Conservation (phyloP, 2,888 invertebrate species). For the Caenorhabditis japonica region DNA sequence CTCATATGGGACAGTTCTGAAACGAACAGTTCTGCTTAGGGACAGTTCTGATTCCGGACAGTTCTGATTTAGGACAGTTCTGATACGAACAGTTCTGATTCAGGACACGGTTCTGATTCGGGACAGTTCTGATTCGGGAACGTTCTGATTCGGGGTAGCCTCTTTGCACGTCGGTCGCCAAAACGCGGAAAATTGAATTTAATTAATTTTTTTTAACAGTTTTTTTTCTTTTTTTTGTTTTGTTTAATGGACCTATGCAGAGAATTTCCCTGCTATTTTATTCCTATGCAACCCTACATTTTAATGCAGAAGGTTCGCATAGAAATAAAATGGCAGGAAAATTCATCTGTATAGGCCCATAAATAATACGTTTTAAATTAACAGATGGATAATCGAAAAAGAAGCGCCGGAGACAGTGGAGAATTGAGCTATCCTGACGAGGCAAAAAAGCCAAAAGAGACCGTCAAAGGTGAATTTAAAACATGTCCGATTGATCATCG, state of each 20-base stretch:
- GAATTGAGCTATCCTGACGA: neutral
- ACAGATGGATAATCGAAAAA: slow-evolving; percentile 31
- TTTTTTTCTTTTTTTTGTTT: neutral
- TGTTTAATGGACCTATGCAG: neutral
- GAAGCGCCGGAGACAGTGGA: neutral
- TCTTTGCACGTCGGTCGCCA: slow-evolving; percentile 35
- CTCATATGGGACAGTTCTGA: no score
- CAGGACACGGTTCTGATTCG: no score
- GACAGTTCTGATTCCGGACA: no score
- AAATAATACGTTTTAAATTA: neutral
- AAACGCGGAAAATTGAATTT: slow-evolving; percentile 11
- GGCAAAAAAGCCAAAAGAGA: slow-evolving; percentile 1
- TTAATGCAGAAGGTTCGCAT: no score
- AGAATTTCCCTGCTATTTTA: neutral
- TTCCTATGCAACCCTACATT: neutral
- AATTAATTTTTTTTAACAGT: neutral
- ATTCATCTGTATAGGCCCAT: neutral
- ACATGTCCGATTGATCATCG: neutral
- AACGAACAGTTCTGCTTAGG: no score
- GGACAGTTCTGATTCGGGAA: no score
- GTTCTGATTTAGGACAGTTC: no score
- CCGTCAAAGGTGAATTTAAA: neutral
- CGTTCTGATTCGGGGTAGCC: no score
- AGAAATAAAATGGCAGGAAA: no score
- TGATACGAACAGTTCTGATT: no score